These are phyloP conservation scores for Gastrophysa polygoni DNA, from an alignment of 2,888 invertebrate species.

Conservation along the genomic window DNA sequence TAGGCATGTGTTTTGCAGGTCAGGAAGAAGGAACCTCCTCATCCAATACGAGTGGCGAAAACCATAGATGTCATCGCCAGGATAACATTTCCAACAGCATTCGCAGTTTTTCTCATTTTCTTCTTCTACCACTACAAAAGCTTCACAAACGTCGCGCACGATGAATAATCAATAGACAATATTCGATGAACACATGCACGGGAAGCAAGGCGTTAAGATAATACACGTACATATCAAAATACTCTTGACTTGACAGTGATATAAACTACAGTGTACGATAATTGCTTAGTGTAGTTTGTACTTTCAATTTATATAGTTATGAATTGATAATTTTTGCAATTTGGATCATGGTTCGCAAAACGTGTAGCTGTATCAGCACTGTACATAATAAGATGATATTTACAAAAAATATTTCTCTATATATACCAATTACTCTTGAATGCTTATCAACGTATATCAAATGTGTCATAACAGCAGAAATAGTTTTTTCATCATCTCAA, in stretches of 20 bases:
- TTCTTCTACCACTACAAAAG: conserved; percentile 95
- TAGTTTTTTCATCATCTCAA: background rate
- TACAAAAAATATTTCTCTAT: conserved; percentile 4
- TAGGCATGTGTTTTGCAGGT: conserved; percentile 85
- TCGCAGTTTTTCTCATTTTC: conserved; percentile 91
- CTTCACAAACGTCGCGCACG: conserved; percentile 67
- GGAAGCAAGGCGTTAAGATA: conserved; percentile 1
- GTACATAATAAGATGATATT: conserved; percentile 47
- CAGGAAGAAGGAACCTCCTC: conserved; percentile 89
- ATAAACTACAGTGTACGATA: conserved; percentile 21
- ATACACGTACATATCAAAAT: conserved; percentile 37
- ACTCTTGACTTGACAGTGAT: conserved; percentile 26
- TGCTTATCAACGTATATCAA: background rate
- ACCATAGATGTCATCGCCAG: conserved; percentile 94
- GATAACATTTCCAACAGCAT: conserved; percentile 92
- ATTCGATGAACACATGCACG: conserved; percentile 6
- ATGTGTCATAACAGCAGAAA: background rate
- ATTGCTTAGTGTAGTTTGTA: conserved; percentile 20
- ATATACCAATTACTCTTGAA: background rate
- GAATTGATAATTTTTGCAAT: conserved; percentile 28
- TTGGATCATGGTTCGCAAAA: conserved; percentile 54
- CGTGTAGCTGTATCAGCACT: conserved; percentile 57
- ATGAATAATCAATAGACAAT: conserved; percentile 26
- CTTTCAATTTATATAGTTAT: conserved; percentile 15
- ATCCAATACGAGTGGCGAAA: conserved; percentile 91